phyloP scores from a whole-genome alignment of 2,113 vertebrate species.

The Ammodytes marinus region DNA sequence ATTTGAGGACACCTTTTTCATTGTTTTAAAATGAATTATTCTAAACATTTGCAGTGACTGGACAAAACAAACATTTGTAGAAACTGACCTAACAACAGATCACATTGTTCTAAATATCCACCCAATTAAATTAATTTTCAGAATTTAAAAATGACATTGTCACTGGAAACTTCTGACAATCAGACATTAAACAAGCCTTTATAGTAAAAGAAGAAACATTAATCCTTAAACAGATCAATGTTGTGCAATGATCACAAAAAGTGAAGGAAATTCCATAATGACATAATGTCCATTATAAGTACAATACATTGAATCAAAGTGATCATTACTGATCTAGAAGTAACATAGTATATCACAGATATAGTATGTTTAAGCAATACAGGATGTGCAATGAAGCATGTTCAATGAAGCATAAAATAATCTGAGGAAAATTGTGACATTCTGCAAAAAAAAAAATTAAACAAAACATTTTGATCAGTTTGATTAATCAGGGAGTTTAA shows the following conservation, averaged over 20 bases:
- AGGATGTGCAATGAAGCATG: background rate
- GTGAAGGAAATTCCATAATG: background rate
- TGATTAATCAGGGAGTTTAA: background rate
- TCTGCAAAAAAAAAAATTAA: background rate
- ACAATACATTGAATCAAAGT: background rate
- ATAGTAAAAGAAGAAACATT: constrained; percentile 9
- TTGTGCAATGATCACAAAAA: background rate
- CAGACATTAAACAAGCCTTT: constrained; percentile 12
- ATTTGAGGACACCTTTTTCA: constrained; percentile 1
- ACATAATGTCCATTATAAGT: background rate
- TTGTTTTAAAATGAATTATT: background rate
- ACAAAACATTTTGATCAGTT: background rate
- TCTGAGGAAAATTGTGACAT: background rate
- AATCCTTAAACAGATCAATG: constrained; percentile 17
- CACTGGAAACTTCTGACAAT: constrained; percentile 25
- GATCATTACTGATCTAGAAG: background rate
- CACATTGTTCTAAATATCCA: background rate
- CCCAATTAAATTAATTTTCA: background rate
- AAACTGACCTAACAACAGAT: constrained; percentile 12
- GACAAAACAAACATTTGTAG: background rate
- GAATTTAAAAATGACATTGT: background rate
- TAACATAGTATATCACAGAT: background rate
- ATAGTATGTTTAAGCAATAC: background rate
- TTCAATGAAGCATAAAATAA: background rate
- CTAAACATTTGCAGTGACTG: background rate